phyloP scores from a whole-genome alignment of 2,888 invertebrate genomes.

The Caenorhabditis drosophilae region DNA sequence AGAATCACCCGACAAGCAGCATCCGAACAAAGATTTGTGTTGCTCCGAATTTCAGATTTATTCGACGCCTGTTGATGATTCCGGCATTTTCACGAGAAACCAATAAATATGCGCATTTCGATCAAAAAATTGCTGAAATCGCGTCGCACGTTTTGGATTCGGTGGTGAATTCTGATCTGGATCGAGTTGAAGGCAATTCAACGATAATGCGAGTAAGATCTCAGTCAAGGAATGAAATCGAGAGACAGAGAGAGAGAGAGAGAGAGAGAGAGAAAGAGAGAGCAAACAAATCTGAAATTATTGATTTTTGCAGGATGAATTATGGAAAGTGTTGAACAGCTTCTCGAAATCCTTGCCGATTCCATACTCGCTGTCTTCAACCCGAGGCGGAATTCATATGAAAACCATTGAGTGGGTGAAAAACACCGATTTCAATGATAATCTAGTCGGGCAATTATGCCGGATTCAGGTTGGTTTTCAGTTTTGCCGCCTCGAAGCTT shows the following conservation, averaged over 20 bases:
- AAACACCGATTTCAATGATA: constrained; percentile 35
- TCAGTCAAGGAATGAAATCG: no score
- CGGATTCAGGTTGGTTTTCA: constrained; percentile 20
- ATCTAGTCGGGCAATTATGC: constrained; percentile 40
- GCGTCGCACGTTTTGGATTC: constrained; percentile 59
- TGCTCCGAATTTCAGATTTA: constrained; percentile 39
- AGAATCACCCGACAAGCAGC: background rate
- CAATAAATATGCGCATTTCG: constrained; percentile 57
- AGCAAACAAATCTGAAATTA: constrained; percentile 1
- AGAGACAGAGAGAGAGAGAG: no score
- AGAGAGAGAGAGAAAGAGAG: no score
- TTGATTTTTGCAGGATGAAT: constrained; percentile 23
- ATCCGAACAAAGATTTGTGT: no score
- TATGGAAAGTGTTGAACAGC: constrained; percentile 37
- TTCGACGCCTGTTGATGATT: constrained; percentile 56
- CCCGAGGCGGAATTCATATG: constrained; percentile 55
- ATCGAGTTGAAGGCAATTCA: constrained; percentile 55
- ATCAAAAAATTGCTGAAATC: constrained; percentile 66
- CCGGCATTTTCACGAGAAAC: constrained; percentile 59
- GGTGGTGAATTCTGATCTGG: constrained; percentile 52
- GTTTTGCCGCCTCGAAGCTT: no score
- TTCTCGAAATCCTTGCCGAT: constrained; percentile 52
- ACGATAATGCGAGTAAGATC: constrained; percentile 24
- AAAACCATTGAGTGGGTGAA: constrained; percentile 42
- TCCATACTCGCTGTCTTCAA: constrained; percentile 54